These are phyloP conservation scores for Drosophila persimilis DNA, from an alignment of 1,140 invertebrate genomes.

Conservation along the genomic window DNA sequence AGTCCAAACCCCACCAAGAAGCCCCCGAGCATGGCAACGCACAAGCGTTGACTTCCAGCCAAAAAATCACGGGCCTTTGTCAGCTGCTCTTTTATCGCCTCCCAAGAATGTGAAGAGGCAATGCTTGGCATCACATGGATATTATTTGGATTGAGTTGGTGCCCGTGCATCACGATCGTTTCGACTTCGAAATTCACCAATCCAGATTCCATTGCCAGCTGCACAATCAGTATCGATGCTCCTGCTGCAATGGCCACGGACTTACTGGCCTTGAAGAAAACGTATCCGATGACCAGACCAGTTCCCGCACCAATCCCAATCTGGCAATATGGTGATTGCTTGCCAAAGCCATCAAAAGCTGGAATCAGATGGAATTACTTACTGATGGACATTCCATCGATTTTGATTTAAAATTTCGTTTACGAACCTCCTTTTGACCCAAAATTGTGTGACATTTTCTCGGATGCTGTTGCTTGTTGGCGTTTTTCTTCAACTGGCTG, in stretches of 20 bases:
- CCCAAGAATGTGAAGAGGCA: background rate
- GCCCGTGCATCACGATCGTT: background rate
- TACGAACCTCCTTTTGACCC: conserved; percentile 39
- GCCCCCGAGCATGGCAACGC: conserved; percentile 44
- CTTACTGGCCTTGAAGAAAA: conserved; percentile 40
- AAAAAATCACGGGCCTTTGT: background rate
- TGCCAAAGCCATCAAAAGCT: conserved; percentile 30
- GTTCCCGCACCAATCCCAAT: conserved; percentile 37
- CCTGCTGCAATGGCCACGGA: conserved; percentile 35
- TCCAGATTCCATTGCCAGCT: conserved; percentile 35
- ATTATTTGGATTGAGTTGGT: background rate
- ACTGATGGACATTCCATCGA: background rate
- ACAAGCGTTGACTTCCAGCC: conserved; percentile 20
- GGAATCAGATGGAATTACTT: background rate
- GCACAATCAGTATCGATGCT: conserved; percentile 7
- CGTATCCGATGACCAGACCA: conserved; percentile 34
- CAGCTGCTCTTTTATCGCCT: conserved; percentile 2
- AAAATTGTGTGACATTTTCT: too few species aligned
- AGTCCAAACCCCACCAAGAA: conserved; percentile 55
- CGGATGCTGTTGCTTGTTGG: conserved; percentile 3
- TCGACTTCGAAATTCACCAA: conserved; percentile 20
- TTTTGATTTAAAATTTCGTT: background rate
- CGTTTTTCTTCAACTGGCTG: background rate
- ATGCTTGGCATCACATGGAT: background rate
- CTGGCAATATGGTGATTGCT: conserved; percentile 43